These are phyloP conservation scores for Diploscapter pachys DNA, from an alignment of 1,140 invertebrate species.

Conservation along the genomic window DNA sequence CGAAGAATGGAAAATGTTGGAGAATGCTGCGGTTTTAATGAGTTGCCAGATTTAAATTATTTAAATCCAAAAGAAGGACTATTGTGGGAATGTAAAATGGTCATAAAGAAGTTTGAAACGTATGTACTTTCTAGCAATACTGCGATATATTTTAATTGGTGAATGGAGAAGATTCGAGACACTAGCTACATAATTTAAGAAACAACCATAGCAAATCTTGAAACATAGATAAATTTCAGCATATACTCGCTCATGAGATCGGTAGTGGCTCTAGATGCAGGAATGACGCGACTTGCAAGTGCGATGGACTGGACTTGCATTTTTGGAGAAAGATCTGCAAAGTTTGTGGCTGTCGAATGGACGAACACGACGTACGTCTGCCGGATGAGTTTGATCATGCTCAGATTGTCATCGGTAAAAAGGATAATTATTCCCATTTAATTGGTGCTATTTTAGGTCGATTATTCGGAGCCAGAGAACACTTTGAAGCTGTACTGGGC, in stretches of 20 bases:
- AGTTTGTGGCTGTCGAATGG: conserved; percentile 30
- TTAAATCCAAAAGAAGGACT: too few species aligned
- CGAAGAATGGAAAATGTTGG: too few species aligned
- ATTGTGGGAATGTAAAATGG: too few species aligned
- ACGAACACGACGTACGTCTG: conserved; percentile 37
- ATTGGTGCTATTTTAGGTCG: conserved; percentile 2
- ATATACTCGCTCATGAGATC: conserved; percentile 32
- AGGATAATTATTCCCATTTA: background rate
- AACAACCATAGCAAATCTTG: too few species aligned
- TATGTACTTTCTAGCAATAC: too few species aligned
- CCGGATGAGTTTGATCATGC: conserved; percentile 30
- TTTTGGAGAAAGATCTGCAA: conserved; percentile 38
- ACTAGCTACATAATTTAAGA: too few species aligned
- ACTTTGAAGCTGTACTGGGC: conserved; percentile 7
- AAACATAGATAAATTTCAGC: conserved; percentile 4
- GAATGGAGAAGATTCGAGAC: too few species aligned
- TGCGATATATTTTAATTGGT: too few species aligned
- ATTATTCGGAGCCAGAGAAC: conserved; percentile 28
- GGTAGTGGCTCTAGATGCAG: conserved; percentile 29
- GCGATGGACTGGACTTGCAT: conserved; percentile 30
- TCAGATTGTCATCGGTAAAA: conserved; percentile 28
- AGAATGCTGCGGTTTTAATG: too few species aligned
- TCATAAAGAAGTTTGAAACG: too few species aligned
- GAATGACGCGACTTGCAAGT: conserved; percentile 15
- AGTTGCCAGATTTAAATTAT: too few species aligned